Base-by-base conservation (phyloP, 2,797 vertebrate species). In the Enteromius unitaeniatus region DNA sequence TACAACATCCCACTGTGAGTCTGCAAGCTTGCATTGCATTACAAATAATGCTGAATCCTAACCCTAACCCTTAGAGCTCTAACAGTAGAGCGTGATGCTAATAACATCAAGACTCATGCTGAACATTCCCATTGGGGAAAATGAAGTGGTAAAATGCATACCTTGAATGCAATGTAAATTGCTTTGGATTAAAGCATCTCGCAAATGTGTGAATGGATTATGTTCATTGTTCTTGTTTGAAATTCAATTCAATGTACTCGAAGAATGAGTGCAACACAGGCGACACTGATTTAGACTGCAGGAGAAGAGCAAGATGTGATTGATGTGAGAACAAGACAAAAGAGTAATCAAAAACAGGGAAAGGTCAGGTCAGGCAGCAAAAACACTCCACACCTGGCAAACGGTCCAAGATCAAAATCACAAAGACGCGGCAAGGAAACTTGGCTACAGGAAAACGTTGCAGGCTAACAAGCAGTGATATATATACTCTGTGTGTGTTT, bases 1-100 rank as follows among this genome's bases (percentile, higher is more conserved):
- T 99, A 99, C 92, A 99, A 99, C 37, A 96, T 99, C 84, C 98
- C 98, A 15, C 94, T 99, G 98, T 99, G 93, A 98, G 98, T 95
- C 86, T 31, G 10, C 70, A 77, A 60, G 31, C 23, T 65, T 49
- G 81, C 8, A 17, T 34, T 17, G 78, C 26, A 75, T 6, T 37
- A 75, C 28, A 13, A 34, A n/a, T 28, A 37, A 53, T 14, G 17
- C 49, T 64, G 31, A 34, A 34, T 34, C 31, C 31, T 34, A 34
- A 31, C n/a, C n/a, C n/a, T n/a, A n/a, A 28, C 6, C 68, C 7
- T 40, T 47, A 42, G 8, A 67, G 31, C 15, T 67, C 31, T 4
- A 37, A 15, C 68, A 15, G 13, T 47, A 26, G 40, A 47, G 68
- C 5, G 3, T 13, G 26, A 5, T 42, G 37, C 10, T 7, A 42